Conservation (phyloP, 2,113 vertebrate species). For the Corythoichthys intestinalis region DNA sequence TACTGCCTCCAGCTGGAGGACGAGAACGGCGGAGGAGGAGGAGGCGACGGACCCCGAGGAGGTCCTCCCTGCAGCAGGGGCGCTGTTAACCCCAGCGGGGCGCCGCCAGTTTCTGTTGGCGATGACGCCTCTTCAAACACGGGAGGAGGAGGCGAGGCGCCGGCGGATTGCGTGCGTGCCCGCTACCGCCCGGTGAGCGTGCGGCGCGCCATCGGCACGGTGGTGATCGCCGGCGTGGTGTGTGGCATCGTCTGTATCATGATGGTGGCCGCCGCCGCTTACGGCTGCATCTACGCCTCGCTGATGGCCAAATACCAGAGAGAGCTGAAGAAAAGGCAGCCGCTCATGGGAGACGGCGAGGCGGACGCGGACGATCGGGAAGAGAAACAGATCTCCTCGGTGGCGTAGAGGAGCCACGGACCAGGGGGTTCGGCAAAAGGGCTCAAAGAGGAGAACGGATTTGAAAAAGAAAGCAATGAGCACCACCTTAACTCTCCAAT, state of each 20-base stretch:
- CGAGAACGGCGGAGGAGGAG: slow-evolving; percentile 76
- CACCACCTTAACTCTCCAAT: slow-evolving; percentile 39
- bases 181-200: slow-evolving; percentile 88
- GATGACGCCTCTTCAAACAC: slow-evolving; percentile 70
- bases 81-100: slow-evolving; percentile 44
- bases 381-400: slow-evolving; percentile 96
- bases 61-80: slow-evolving; percentile 79
- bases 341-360: slow-evolving; percentile 92
- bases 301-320: slow-evolving; percentile 98
- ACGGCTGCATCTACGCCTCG: slow-evolving; percentile 96
- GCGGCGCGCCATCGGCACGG: slow-evolving; percentile 91
- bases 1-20: slow-evolving; percentile 95
- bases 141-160: slow-evolving; percentile 48
- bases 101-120: slow-evolving; percentile 46
- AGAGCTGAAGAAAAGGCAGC: slow-evolving; percentile 96
- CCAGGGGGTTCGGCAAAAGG: slow-evolving; percentile 47
- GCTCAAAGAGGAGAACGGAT: slow-evolving; percentile 55
- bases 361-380: slow-evolving; percentile 84
- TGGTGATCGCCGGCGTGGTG: slow-evolving; percentile 94
- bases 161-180: slow-evolving; percentile 76
- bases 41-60: slow-evolving; percentile 37
- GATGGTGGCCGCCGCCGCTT: slow-evolving; percentile 97
- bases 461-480: slow-evolving; percentile 31
- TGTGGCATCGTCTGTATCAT: slow-evolving; percentile 97
- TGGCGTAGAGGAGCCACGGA: slow-evolving; percentile 75